A percentile compares a stretch with the other conserved stretches of the same genome.
phyloP scores from a whole-genome alignment of 2,888 invertebrate genomes.

The Meloe dianella region DNA sequence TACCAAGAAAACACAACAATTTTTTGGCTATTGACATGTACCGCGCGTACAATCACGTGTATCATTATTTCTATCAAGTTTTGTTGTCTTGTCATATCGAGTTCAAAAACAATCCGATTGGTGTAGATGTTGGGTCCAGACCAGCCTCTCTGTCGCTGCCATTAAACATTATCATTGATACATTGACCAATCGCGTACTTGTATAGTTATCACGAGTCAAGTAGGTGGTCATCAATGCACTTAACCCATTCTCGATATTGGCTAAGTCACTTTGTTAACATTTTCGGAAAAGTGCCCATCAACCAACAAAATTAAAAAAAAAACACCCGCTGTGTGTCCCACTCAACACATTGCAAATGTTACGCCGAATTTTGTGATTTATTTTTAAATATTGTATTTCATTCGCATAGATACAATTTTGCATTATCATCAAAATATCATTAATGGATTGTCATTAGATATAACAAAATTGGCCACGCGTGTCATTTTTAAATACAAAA shows the following conservation, averaged over 20 bases:
- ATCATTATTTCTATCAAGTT: background rate
- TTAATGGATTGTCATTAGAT: background rate
- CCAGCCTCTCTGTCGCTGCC: conserved; percentile 56
- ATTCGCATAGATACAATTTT: background rate
- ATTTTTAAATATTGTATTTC: background rate
- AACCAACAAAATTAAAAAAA: background rate
- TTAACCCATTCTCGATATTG: conserved; percentile 19
- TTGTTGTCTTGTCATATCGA: conserved; percentile 26
- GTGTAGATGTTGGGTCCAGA: conserved; percentile 46
- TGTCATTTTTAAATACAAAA: background rate
- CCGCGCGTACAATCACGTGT: conserved; percentile 19
- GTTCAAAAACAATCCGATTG: conserved; percentile 39
- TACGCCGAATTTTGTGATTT: background rate
- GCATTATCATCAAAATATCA: background rate
- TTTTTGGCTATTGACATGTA: conserved; percentile 15
- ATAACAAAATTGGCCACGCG: background rate
- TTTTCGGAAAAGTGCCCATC: too few species aligned
- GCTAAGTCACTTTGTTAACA: conserved; percentile 9
- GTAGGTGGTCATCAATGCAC: conserved; percentile 25
- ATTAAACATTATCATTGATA: conserved; percentile 54
- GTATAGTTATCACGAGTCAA: conserved; percentile 36
- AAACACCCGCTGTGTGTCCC: background rate
- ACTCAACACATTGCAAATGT: background rate
- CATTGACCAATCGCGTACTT: conserved; percentile 47
- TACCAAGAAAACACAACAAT: conserved; percentile 16